Percentiles rank a stretch among this genome's conserved stretches.
These are phyloP conservation scores for Cydia splendana DNA, from an alignment of 1,140 invertebrate genomes.

Conservation along the genomic window DNA sequence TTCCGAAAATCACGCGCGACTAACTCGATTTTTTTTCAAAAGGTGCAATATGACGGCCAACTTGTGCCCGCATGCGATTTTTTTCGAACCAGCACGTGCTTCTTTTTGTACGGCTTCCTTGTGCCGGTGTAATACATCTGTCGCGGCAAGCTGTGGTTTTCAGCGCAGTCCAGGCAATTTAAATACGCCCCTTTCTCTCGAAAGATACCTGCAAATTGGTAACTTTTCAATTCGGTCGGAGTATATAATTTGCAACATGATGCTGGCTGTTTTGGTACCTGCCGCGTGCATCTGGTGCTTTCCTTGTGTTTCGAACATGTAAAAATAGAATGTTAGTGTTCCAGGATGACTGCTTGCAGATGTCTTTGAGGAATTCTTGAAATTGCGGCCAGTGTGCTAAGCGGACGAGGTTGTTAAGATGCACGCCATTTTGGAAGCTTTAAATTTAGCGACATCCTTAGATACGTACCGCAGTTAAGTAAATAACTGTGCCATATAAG, in stretches of 20 bases:
- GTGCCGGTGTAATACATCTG: constrained; percentile 68
- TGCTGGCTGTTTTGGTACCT: constrained; percentile 70
- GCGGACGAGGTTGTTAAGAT: constrained; percentile 10
- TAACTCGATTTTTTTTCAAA: constrained; percentile 55
- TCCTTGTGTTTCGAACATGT: constrained; percentile 57
- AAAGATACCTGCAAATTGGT: neutral
- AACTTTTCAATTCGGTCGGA: constrained; percentile 45
- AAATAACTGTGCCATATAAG: too few relatives aligned
- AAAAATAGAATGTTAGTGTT: constrained; percentile 64
- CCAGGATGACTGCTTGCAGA: constrained; percentile 46
- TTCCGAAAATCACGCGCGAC: constrained; percentile 59
- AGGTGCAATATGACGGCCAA: constrained; percentile 54
- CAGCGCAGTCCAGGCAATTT: constrained; percentile 45
- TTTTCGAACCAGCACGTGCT: constrained; percentile 70
- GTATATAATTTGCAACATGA: constrained; percentile 68
- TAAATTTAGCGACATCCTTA: neutral
- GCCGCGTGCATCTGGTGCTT: constrained; percentile 69
- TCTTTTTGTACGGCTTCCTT: constrained; percentile 69
- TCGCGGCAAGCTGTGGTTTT: constrained; percentile 71
- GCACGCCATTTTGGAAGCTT: neutral
- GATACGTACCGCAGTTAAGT: neutral
- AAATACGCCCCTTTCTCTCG: constrained; percentile 35
- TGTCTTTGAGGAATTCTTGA: constrained; percentile 28
- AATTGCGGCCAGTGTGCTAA: constrained; percentile 18
- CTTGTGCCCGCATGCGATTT: constrained; percentile 76